phyloP scores from a whole-genome alignment of 2,797 vertebrate species.

The Staurois parvus region DNA sequence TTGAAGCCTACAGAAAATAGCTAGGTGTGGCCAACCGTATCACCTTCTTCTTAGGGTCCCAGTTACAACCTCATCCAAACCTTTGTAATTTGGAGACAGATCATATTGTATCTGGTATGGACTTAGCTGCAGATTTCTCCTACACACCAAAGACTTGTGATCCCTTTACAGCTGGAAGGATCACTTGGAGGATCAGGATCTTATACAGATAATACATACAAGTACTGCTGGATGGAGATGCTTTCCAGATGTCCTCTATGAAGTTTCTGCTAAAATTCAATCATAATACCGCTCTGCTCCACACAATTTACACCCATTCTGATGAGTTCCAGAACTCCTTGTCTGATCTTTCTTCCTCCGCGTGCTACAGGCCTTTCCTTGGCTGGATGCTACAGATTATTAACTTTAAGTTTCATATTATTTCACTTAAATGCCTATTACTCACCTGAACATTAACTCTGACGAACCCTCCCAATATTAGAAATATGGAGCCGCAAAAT shows the following conservation, averaged over 20 bases:
- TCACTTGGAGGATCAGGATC: constrained; percentile 46
- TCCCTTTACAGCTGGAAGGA: constrained; percentile 34
- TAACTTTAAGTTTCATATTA: constrained; percentile 42
- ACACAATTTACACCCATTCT: constrained; percentile 52
- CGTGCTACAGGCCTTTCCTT: constrained; percentile 32
- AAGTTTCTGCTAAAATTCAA: constrained; percentile 45
- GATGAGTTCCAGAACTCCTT: constrained; percentile 52
- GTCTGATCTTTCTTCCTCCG: constrained; percentile 50
- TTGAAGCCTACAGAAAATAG: background rate
- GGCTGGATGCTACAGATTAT: constrained; percentile 34
- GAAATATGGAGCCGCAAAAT: constrained; percentile 10
- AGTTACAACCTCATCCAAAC: background rate
- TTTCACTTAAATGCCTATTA: constrained; percentile 41
- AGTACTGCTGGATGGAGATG: constrained; percentile 39
- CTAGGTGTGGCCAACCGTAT: background rate
- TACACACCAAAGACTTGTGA: constrained; percentile 10
- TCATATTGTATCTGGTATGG: constrained; percentile 1
- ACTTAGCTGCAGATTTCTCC: background rate
- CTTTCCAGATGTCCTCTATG: constrained; percentile 47
- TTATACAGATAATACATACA: constrained; percentile 42
- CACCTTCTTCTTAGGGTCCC: background rate
- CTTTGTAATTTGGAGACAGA: background rate
- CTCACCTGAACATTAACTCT: constrained; percentile 31
- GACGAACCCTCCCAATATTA: constrained; percentile 19
- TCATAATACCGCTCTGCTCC: constrained; percentile 15